Conservation (phyloP, 1,140 invertebrate species). For the Parapsyche elsis region DNA sequence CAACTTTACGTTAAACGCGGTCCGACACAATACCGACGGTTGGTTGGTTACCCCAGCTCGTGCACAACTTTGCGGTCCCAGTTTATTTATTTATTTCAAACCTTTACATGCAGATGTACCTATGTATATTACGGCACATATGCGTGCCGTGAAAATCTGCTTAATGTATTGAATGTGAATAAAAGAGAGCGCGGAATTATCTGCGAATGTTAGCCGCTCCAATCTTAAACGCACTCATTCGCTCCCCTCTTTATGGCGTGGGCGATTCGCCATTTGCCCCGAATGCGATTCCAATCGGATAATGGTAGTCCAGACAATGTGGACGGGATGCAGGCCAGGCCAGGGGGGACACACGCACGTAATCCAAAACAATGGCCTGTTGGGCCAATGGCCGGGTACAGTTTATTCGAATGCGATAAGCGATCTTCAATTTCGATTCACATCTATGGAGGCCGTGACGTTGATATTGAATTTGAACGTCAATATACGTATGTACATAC, state of each 20-base stretch:
- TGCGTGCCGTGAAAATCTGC: no score
- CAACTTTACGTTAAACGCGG: slow-evolving; percentile 53
- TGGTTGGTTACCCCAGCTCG: slow-evolving; percentile 25
- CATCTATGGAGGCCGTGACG: background rate
- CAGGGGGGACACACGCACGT: background rate
- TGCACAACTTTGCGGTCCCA: slow-evolving; percentile 7
- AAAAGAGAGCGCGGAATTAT: background rate
- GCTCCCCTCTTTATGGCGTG: background rate
- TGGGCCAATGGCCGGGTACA: background rate
- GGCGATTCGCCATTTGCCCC: background rate
- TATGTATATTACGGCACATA: no score
- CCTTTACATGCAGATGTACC: no score
- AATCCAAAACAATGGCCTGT: background rate
- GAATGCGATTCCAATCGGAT: background rate
- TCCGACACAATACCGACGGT: slow-evolving; percentile 37
- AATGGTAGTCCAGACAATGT: background rate
- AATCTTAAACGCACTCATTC: slow-evolving; percentile 23
- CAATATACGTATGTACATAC: no score
- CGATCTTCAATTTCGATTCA: slow-evolving; percentile 28
- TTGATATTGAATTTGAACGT: no score
- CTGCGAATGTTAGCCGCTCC: background rate
- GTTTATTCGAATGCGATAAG: slow-evolving; percentile 21
- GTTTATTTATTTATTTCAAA: slow-evolving; percentile 6
- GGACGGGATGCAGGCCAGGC: background rate
- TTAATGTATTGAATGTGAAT: background rate